A percentile compares a stretch with the other conserved stretches of the same genome.
These are phyloP conservation scores for Trematomus bernacchii DNA, from an alignment of 2,797 vertebrate genomes.

Conservation along the genomic window DNA sequence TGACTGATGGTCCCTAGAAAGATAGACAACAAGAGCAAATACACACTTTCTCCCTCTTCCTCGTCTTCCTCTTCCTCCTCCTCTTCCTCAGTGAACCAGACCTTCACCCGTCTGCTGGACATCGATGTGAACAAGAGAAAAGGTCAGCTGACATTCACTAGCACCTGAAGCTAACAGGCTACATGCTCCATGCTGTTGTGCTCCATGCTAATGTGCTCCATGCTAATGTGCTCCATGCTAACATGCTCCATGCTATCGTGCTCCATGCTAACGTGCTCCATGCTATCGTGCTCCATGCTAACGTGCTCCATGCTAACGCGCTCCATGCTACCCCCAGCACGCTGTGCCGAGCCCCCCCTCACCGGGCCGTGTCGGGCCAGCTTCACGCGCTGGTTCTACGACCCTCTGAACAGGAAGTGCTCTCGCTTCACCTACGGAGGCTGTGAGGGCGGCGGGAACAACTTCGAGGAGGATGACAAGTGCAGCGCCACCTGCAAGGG, in stretches of 20 bases:
- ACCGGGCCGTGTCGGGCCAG: constrained; percentile 88
- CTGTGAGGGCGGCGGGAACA: constrained; percentile 90
- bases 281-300: too few species aligned
- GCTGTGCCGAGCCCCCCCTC: constrained; percentile 87
- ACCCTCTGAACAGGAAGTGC: constrained; percentile 86
- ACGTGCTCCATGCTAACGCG: too few species aligned
- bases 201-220: too few species aligned
- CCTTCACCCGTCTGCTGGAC: constrained; percentile 73
- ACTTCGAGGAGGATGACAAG: constrained; percentile 82
- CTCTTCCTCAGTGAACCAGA: constrained; percentile 68
- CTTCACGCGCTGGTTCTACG: constrained; percentile 90
- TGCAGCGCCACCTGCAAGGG: constrained; percentile 86
- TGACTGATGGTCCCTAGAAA: neutral
- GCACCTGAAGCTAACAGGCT: neutral
- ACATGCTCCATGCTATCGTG: too few species aligned
- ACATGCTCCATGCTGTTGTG: too few species aligned
- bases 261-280: too few species aligned
- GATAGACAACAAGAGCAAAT: neutral
- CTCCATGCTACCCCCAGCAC: constrained; percentile 73
- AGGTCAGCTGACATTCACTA: constrained; percentile 59
- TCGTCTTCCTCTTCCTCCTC: neutral
- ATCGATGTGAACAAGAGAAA: constrained; percentile 65
- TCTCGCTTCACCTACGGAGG: constrained; percentile 91
- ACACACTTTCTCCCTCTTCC: constrained; percentile 4
- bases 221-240: too few species aligned